A percentile compares a stretch with the other conserved stretches of the same genome.
Conservation (phyloP, 2,888 invertebrate species). For the Crossocerus cetratus region DNA sequence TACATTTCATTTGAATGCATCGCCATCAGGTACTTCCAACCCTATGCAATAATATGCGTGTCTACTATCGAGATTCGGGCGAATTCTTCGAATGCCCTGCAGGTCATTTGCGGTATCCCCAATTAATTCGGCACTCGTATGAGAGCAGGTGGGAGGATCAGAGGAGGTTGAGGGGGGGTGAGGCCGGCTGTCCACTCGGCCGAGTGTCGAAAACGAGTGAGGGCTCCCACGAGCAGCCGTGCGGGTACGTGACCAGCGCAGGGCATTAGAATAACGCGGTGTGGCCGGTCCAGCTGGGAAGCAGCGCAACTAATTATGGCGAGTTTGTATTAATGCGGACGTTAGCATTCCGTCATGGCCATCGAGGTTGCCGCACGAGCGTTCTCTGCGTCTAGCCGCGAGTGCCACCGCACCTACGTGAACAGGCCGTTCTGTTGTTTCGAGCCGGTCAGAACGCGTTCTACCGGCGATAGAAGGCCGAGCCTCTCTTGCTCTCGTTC, state of each 20-base stretch:
- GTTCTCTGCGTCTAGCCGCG: conserved; percentile 20
- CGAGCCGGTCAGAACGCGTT: conserved; percentile 6
- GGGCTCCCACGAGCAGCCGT: conserved; percentile 15
- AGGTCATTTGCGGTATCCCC: too few species aligned
- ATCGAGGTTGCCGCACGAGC: conserved; percentile 45
- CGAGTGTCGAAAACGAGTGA: conserved; percentile 47
- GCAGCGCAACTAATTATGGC: conserved; percentile 65
- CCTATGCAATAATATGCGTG: too few species aligned
- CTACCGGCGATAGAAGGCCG: not conserved
- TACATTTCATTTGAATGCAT: too few species aligned
- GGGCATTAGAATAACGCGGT: conserved; percentile 54
- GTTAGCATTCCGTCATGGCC: conserved; percentile 67
- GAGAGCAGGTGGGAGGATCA: not conserved
- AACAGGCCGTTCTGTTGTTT: conserved; percentile 21
- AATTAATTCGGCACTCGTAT: too few species aligned
- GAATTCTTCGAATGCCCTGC: too few species aligned
- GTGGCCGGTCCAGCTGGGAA: conserved; percentile 17
- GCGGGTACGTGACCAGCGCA: conserved; percentile 33
- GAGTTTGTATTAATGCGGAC: conserved; percentile 71
- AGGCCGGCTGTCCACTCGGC: conserved; percentile 1
- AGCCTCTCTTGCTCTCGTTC: not conserved
- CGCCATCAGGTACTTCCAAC: too few species aligned
- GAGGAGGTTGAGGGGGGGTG: not conserved
- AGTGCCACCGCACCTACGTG: conserved; percentile 20
- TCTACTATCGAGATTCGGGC: too few species aligned